Evolutionary conservation across 2,113 vertebrate species (phyloP).

Genomic region (Peromyscus californicus): DNA sequence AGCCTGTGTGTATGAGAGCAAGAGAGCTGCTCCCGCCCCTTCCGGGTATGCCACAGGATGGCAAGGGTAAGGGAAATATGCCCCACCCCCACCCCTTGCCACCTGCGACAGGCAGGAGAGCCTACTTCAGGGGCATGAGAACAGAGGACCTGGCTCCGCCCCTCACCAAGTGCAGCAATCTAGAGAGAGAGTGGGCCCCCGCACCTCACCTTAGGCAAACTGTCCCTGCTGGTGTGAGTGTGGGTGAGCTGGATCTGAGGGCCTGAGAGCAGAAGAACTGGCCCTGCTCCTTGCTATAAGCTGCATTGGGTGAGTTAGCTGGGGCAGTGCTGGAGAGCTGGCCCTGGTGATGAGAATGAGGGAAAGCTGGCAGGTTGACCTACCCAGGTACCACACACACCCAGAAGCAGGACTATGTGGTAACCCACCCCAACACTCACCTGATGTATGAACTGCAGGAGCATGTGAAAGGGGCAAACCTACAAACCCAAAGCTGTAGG

Average conservation of each 20-base stretch:
- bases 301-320: neutral
- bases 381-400: neutral
- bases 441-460: neutral
- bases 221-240: neutral
- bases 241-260: neutral
- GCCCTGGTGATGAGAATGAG: neutral
- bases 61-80: neutral
- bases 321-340: neutral
- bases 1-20: neutral
- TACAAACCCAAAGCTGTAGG: neutral
- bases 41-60: neutral
- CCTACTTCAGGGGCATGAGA: neutral
- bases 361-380: neutral
- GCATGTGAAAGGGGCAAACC: neutral
- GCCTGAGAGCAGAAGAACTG: neutral
- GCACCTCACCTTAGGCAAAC: neutral
- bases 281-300: neutral
- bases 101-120: neutral
- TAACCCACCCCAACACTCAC: neutral
- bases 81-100: neutral
- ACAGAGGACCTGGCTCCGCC: neutral
- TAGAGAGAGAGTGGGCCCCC: neutral
- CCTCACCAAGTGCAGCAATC: neutral
- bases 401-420: neutral
- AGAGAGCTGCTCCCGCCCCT: neutral